phyloP scores from a whole-genome alignment of 2,888 invertebrate genomes.

The Acrobasis repandana region DNA sequence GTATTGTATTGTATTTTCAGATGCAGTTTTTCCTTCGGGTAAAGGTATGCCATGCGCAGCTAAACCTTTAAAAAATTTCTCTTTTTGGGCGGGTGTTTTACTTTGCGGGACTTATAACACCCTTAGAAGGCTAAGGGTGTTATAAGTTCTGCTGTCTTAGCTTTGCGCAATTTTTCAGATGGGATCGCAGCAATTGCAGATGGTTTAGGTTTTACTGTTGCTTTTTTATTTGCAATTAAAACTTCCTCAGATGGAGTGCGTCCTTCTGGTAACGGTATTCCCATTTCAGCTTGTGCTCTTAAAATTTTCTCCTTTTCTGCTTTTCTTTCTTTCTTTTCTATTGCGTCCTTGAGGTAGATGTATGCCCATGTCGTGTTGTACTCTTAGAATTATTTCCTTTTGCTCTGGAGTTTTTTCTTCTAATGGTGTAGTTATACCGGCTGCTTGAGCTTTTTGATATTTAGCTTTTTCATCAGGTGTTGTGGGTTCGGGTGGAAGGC shows the following conservation, averaged over 20 bases:
- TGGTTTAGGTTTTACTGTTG: constrained; percentile 15
- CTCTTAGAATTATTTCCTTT: constrained; percentile 36
- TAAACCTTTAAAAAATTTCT: constrained; percentile 42
- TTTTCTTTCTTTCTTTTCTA: constrained; percentile 37
- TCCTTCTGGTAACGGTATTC: constrained; percentile 25
- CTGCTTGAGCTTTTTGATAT: constrained; percentile 32
- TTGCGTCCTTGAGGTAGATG: constrained; percentile 36
- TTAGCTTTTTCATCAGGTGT: constrained; percentile 31
- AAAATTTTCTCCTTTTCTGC: constrained; percentile 35
- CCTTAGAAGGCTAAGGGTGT: constrained; percentile 44
- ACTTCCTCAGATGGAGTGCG: constrained; percentile 30
- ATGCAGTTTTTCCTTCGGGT: constrained; percentile 39
- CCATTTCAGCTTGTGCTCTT: constrained; percentile 38
- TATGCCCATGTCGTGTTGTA: constrained; percentile 32
- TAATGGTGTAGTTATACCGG: constrained; percentile 34
- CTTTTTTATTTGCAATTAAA: constrained; percentile 35
- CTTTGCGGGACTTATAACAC: too few species aligned
- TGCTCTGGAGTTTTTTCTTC: constrained; percentile 35
- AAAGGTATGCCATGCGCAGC: constrained; percentile 34
- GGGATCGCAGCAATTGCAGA: constrained; percentile 12
- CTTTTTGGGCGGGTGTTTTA: constrained; percentile 42
- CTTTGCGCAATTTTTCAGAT: constrained; percentile 31
- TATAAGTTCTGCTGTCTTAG: constrained; percentile 35
- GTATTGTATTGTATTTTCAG: too few species aligned
- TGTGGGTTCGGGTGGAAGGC: constrained; percentile 31